Conservation (phyloP, 1,140 invertebrate species). For the Myzus persicae region DNA sequence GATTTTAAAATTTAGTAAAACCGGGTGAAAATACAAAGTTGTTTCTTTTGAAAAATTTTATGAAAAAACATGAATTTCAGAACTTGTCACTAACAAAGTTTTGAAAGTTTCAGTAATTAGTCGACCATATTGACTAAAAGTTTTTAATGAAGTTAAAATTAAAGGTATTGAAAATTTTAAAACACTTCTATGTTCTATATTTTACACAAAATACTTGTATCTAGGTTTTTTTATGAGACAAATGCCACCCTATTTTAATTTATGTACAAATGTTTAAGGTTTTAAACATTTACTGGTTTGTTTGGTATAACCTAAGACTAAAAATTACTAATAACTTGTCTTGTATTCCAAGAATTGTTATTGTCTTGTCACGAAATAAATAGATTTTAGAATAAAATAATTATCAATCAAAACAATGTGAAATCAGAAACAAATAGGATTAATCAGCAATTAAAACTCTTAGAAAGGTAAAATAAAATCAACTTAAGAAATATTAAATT, state of each 20-base stretch:
- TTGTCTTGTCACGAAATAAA: not conserved
- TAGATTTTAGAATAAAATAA: not conserved
- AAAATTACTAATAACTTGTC: not conserved
- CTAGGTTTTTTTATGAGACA: not conserved
- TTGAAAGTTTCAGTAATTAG: constrained; percentile 15
- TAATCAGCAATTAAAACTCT: not conserved
- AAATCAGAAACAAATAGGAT: not conserved
- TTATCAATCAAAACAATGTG: not conserved
- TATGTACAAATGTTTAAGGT: not conserved
- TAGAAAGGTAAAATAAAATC: no score
- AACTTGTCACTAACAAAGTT: not conserved
- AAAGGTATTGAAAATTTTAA: constrained; percentile 4
- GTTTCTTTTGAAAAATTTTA: not conserved
- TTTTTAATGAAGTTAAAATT: constrained; percentile 24
- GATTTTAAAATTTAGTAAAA: not conserved
- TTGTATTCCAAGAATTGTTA: not conserved
- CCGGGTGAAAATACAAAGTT: not conserved
- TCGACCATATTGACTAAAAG: constrained; percentile 28
- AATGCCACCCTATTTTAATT: not conserved
- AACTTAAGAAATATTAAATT: no score
- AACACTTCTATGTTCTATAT: not conserved
- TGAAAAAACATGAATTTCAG: not conserved
- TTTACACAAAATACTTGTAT: not conserved
- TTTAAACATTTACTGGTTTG: not conserved
- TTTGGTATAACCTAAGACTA: not conserved